phyloP scores from a whole-genome alignment of 2,797 vertebrate genomes.

The Chaetophractus vellerosus region DNA sequence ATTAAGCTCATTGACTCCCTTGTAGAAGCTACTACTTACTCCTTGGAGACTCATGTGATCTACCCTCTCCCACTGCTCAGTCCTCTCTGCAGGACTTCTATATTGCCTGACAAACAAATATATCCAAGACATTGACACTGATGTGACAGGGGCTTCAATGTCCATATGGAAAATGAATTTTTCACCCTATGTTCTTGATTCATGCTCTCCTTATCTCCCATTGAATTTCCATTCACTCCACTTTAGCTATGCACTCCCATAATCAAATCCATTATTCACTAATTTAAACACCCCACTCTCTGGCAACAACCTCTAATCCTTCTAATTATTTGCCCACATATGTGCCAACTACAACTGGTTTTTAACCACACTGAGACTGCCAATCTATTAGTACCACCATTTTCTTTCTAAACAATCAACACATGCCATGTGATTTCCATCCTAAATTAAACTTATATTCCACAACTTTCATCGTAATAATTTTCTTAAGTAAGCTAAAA shows the following conservation, averaged over 20 bases:
- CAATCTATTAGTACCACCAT: background rate
- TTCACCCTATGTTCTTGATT: background rate
- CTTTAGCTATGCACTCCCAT: background rate
- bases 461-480: background rate
- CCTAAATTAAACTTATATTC: background rate
- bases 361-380: background rate
- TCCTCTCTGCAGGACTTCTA: background rate
- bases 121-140: too few species aligned
- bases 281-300: background rate
- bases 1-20: too few species aligned
- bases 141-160: background rate
- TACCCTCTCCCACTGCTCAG: background rate
- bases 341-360: background rate
- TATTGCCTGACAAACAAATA: background rate
- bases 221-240: background rate
- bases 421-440: background rate
- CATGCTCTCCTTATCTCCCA: background rate
- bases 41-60: too few species aligned
- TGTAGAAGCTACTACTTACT: too few species aligned
- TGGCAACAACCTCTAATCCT: background rate
- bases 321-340: background rate
- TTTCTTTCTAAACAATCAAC: background rate
- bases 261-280: background rate
- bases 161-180: background rate
- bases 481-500: background rate